Evolutionary conservation across 2,797 vertebrate genomes (phyloP).

Genomic region (Microchirus variegatus): DNA sequence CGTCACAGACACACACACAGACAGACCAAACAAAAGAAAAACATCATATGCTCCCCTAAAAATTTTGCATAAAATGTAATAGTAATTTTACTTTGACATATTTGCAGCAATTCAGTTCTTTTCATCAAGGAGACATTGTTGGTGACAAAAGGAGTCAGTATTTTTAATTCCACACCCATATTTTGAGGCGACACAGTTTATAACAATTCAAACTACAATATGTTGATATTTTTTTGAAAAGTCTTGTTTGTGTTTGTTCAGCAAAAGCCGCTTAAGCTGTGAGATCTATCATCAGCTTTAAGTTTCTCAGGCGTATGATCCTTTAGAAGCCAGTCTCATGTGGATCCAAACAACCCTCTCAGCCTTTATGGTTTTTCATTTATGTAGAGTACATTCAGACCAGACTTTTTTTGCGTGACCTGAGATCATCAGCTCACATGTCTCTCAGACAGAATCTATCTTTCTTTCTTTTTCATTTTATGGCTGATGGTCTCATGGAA

Average conservation of each 20-base stretch:
- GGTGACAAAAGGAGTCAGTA: no score
- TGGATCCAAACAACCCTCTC: slow-evolving; percentile 1
- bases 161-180: no score
- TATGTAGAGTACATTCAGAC: slow-evolving; percentile 31
- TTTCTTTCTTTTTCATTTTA: slow-evolving; percentile 32
- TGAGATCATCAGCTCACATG: slow-evolving; percentile 38
- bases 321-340: slow-evolving; percentile 8
- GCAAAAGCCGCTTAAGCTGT: background rate
- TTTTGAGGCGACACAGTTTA: no score
- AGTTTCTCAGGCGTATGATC: background rate
- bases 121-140: no score
- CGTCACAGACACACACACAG: no score
- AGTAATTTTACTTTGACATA: no score
- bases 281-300: background rate
- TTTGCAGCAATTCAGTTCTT: no score
- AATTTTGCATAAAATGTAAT: no score
- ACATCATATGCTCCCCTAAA: no score
- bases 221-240: no score
- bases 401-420: slow-evolving; percentile 26
- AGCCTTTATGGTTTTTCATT: slow-evolving; percentile 16
- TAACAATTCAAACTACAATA: no score
- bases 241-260: slow-evolving; percentile 13
- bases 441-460: slow-evolving; percentile 33
- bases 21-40: no score
- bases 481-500: slow-evolving; percentile 32